Conservation (phyloP, 2,888 invertebrate species). For the Suillia variegata region DNA sequence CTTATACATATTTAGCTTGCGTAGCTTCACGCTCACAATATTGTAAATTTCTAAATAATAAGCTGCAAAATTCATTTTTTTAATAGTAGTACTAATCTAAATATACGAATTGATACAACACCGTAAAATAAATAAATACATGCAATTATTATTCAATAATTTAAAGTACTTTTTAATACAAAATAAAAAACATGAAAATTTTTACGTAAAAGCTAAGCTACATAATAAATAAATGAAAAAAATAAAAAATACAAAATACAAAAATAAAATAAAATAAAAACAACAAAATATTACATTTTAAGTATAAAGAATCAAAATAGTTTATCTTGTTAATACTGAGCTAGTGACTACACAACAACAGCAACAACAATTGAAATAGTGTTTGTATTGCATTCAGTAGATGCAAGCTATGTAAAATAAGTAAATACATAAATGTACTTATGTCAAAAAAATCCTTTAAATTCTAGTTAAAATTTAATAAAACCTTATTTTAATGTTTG, state of each 20-base stretch:
- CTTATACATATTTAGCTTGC: too few species aligned
- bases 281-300: conserved; percentile 38
- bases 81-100: conserved; percentile 1
- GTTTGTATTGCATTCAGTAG: not conserved
- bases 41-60: conserved; percentile 36
- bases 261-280: conserved; percentile 25
- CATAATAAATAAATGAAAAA: conserved; percentile 41
- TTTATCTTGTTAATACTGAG: not conserved
- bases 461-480: conserved; percentile 42
- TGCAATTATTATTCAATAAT: conserved; percentile 57
- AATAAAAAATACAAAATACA: conserved; percentile 36
- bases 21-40: conserved; percentile 38
- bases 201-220: conserved; percentile 48
- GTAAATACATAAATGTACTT: not conserved
- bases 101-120: conserved; percentile 1
- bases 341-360: not conserved
- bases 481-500: conserved; percentile 51
- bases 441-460: conserved; percentile 27
- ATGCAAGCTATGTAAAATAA: conserved; percentile 11
- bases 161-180: conserved; percentile 43
- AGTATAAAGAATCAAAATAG: conserved; percentile 24
- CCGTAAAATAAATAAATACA: conserved; percentile 27
- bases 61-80: not conserved
- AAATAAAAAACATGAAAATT: conserved; percentile 10
- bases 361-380: conserved; percentile 2